A percentile compares a stretch with the other conserved stretches of the same genome.
Conservation (phyloP, 2,888 invertebrate genomes). For the Machimus rusticus region DNA sequence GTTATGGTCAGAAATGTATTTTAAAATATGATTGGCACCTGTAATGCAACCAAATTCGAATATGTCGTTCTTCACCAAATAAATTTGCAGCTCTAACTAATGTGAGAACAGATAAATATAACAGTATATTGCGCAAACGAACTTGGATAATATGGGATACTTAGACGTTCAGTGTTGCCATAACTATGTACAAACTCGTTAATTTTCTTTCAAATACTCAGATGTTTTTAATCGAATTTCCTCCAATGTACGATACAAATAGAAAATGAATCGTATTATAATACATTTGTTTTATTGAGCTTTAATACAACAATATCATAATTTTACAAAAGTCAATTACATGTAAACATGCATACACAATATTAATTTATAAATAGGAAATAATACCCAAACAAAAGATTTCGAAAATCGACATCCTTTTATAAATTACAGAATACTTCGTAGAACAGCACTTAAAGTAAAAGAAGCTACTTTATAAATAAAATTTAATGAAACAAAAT, state of each 20-base stretch:
- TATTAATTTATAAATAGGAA: slow-evolving; percentile 23
- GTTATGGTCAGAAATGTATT: too few relatives aligned
- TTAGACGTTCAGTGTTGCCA: too few relatives aligned
- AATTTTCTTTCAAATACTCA: too few relatives aligned
- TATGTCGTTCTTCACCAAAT: too few relatives aligned
- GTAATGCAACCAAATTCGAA: too few relatives aligned
- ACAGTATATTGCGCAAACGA: too few relatives aligned
- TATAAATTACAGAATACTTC: slow-evolving; percentile 36
- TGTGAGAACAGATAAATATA: too few relatives aligned
- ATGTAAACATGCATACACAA: slow-evolving; percentile 37
- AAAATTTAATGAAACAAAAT: slow-evolving; percentile 32
- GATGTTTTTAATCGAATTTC: too few relatives aligned
- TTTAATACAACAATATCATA: slow-evolving; percentile 27
- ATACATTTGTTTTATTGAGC: slow-evolving; percentile 31
- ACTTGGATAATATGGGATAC: too few relatives aligned
- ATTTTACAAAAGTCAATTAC: slow-evolving; percentile 34
- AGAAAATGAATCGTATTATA: not conserved
- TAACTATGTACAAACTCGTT: too few relatives aligned
- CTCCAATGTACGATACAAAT: not conserved
- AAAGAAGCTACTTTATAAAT: slow-evolving; percentile 30
- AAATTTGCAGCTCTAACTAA: too few relatives aligned
- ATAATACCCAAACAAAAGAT: slow-evolving; percentile 36
- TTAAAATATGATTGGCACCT: too few relatives aligned
- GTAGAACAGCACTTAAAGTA: slow-evolving; percentile 15
- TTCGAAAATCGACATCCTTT: slow-evolving; percentile 3